These are phyloP conservation scores for Enteromius anoplus DNA, from an alignment of 2,797 vertebrate genomes.

Conservation along the genomic window DNA sequence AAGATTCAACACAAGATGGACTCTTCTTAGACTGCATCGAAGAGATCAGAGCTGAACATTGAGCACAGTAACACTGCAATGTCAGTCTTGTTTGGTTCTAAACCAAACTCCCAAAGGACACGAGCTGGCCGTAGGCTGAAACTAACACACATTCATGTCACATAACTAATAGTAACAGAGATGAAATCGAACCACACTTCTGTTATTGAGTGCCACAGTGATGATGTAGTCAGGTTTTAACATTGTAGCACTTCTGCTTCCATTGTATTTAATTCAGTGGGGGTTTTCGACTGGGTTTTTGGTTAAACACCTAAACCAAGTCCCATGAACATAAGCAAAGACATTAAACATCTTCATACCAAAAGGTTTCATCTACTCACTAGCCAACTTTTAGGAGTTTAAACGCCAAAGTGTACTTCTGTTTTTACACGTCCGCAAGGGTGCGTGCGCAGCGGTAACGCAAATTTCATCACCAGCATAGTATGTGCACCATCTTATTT, in stretches of 20 bases:
- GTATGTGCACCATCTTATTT: not conserved
- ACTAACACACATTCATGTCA: slow-evolving; percentile 8
- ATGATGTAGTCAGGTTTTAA: not conserved
- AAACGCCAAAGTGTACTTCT: not conserved
- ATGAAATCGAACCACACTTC: not conserved
- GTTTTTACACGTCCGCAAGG: not conserved
- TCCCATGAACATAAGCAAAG: not conserved
- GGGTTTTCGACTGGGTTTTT: not conserved
- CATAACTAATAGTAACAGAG: not conserved
- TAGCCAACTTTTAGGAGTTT: not conserved
- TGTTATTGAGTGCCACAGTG: not conserved
- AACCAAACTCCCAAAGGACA: slow-evolving; percentile 24
- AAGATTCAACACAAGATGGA: not conserved
- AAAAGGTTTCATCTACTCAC: not conserved
- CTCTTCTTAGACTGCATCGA: too few species aligned
- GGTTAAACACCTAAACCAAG: not conserved
- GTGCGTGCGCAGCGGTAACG: not conserved
- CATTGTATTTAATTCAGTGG: not conserved
- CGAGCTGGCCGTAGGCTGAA: not conserved
- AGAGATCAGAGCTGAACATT: not conserved
- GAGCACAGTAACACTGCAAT: not conserved
- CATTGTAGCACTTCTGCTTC: not conserved
- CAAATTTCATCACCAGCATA: not conserved
- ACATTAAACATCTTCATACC: not conserved
- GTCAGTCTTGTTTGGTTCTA: not conserved